Conservation (phyloP, 1,140 invertebrate genomes). For the Penaeus vannamei region DNA sequence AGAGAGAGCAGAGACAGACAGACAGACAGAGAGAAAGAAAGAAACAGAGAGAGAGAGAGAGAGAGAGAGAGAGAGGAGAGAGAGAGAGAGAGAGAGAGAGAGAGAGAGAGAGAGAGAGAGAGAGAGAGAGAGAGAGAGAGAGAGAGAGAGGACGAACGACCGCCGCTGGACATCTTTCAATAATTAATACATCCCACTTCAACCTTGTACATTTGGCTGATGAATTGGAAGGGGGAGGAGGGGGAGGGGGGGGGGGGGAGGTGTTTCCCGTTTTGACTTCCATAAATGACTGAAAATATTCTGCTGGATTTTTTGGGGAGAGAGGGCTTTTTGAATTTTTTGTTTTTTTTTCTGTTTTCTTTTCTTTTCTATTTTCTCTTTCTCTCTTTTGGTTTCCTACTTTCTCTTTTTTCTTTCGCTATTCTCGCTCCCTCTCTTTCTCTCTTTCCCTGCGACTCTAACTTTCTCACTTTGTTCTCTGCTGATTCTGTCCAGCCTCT, state of each 20-base stretch:
- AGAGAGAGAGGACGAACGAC: not conserved
- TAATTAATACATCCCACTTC: too few relatives aligned
- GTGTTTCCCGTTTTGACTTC: too few relatives aligned
- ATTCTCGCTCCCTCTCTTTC: too few relatives aligned
- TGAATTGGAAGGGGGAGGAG: not conserved
- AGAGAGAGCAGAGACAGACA: slow-evolving; percentile 27
- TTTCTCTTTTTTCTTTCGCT: too few relatives aligned
- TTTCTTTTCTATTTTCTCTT: too few relatives aligned
- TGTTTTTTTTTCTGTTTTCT: too few relatives aligned
- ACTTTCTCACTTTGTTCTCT: too few relatives aligned
- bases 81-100: not conserved
- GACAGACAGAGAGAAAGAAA: not conserved
- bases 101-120: too few relatives aligned
- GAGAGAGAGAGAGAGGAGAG: not conserved
- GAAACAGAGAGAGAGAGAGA: not conserved
- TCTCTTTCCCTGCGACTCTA: too few relatives aligned
- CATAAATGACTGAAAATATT: not conserved
- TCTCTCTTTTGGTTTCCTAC: too few relatives aligned
- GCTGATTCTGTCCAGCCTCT: too few relatives aligned
- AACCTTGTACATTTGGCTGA: not conserved
- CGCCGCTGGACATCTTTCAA: not conserved
- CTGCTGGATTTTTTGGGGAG: slow-evolving; percentile 1
- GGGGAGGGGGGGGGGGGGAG: not conserved
- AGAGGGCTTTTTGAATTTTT: not conserved
- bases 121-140: slow-evolving; percentile 1